phyloP scores from a whole-genome alignment of 2,888 invertebrate genomes.

The Candidula unifasciata region DNA sequence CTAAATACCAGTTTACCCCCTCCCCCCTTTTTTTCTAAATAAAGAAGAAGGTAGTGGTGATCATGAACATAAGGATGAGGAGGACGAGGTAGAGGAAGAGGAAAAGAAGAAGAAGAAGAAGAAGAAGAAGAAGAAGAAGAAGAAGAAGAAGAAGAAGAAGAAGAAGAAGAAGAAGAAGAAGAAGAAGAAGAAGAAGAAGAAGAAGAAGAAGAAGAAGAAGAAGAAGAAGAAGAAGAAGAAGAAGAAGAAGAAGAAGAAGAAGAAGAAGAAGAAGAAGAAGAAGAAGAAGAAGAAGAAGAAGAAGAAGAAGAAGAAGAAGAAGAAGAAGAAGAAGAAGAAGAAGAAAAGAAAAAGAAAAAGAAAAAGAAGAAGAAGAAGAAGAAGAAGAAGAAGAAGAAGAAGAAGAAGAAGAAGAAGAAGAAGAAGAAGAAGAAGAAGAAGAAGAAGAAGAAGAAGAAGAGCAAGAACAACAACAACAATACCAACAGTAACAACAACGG shows the following conservation, averaged over 20 bases:
- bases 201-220: neutral
- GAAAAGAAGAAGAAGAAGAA: no score
- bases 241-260: no score
- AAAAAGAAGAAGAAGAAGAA: neutral
- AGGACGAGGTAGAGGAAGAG: neutral
- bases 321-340: no score
- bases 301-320: no score
- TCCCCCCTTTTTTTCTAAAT: no score
- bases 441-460: conserved; percentile 8
- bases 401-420: neutral
- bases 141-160: neutral
- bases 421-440: neutral
- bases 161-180: conserved; percentile 2
- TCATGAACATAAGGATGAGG: neutral
- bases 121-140: conserved; percentile 10
- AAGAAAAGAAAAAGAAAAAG: no score
- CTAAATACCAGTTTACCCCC: no score
- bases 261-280: no score
- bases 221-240: neutral
- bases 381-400: conserved; percentile 11
- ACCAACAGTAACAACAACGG: no score
- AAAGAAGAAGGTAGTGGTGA: neutral
- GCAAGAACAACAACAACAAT: no score
- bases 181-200: no score
- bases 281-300: no score